Evolutionary conservation across 2,888 invertebrate genomes (phyloP), one percentile per base, ranked within the genome.

Genomic region (Pristionchus mayeri): DNA sequence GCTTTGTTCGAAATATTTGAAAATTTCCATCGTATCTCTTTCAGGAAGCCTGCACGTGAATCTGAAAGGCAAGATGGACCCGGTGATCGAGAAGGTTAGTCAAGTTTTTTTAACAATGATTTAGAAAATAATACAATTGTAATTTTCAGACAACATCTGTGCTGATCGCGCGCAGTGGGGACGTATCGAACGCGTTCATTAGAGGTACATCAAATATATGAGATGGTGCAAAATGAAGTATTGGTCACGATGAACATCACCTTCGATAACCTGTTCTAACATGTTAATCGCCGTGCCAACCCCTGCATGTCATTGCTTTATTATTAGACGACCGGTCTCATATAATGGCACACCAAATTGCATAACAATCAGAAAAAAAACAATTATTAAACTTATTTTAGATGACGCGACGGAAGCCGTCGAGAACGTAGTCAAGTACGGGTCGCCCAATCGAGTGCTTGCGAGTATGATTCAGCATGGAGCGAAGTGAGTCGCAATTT

Each of bases 101-200:
- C 4, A 6, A n/a, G n/a, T n/a, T n/a, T n/a, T n/a, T n/a, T 75
- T 75, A 7, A 21, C 21, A 52, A 50, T 37, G 3, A 60, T n/a
- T 57, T 57, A 9, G 11, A 27, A 3, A 24, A 57, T 57, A n/a
- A n/a, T 16, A 13, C 3, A 18, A 52, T 16, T 52, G 3, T 52
- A 21, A 3, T 4, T 80, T 85, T 37, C 84, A 89, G 89, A 86
- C 86, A 44, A 85, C 87, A 16, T 83, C 85, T 4, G 90, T 91
- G 40, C 88, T 91, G 13, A 84, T 90, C 86, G 83, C 82, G 3
- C 88, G 88, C 63, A 84, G 90, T 3, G 91, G 91, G 80, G 97
- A 97, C 0, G 98, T 98, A 92, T 97, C 97, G 11, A 98, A 97
- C 94, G 95, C 96, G 90, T 98, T 98, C 93, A 95, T 98, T 81